These are phyloP conservation scores for Leptinotarsa haldemani DNA, from an alignment of 2,888 invertebrate species.

Conservation along the genomic window DNA sequence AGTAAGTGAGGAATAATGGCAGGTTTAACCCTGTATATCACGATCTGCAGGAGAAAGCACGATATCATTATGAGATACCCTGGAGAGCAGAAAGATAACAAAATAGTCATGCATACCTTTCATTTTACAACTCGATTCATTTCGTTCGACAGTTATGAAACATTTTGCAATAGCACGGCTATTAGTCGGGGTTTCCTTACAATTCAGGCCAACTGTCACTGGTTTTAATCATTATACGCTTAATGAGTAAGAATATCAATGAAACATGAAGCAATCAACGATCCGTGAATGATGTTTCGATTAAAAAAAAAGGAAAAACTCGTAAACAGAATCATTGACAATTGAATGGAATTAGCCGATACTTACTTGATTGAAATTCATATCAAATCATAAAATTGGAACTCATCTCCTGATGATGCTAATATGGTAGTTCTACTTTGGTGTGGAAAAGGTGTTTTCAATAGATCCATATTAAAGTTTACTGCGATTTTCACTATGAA, in stretches of 20 bases:
- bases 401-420: too few species aligned
- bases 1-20: not conserved
- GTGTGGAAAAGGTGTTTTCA: not conserved
- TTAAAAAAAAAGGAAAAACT: not conserved
- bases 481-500: too few species aligned
- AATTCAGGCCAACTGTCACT: conserved; percentile 10
- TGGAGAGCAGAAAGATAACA: not conserved
- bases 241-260: conserved; percentile 7
- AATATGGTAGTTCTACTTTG: not conserved
- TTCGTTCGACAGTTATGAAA: conserved; percentile 12
- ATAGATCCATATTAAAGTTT: too few species aligned
- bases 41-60: conserved; percentile 8
- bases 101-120: not conserved
- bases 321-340: not conserved
- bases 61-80: not conserved
- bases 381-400: too few species aligned
- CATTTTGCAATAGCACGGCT: not conserved
- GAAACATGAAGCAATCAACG: conserved; percentile 3
- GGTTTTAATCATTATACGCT: not conserved
- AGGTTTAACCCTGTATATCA: not conserved
- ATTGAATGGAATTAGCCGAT: too few species aligned
- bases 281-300: not conserved
- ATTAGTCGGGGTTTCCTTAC: conserved; percentile 2
- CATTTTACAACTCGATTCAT: conserved; percentile 9
- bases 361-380: too few species aligned